These are phyloP conservation scores for Megathymus violae DNA, from an alignment of 1,140 invertebrate species.

Conservation along the genomic window DNA sequence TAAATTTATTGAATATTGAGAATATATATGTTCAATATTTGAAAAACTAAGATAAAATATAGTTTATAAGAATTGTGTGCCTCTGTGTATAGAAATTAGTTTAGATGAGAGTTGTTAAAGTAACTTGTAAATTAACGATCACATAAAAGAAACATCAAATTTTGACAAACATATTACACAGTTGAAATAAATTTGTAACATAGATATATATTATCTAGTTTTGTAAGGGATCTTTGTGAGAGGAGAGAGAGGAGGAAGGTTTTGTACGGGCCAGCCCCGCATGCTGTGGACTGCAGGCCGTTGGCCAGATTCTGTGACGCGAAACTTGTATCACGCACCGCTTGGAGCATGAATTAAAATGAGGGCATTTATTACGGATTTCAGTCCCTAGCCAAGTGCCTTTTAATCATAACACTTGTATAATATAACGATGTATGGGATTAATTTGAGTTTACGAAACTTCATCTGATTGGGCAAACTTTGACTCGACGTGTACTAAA, in stretches of 20 bases:
- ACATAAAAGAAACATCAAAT: constrained; percentile 43
- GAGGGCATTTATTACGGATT: no score
- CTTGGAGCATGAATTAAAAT: constrained; percentile 22
- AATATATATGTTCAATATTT: constrained; percentile 22
- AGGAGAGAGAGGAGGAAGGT: constrained; percentile 27
- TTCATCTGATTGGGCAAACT: no score
- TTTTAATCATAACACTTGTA: no score
- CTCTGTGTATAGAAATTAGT: constrained; percentile 74
- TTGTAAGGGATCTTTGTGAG: constrained; percentile 64
- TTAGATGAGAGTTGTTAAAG: constrained; percentile 44
- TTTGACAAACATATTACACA: constrained; percentile 49
- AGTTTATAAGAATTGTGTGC: constrained; percentile 76
- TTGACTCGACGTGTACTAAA: no score
- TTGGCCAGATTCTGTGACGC: constrained; percentile 43
- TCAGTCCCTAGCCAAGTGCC: background rate
- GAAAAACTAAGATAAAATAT: constrained; percentile 37
- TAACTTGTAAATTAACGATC: constrained; percentile 43
- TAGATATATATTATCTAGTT: constrained; percentile 65
- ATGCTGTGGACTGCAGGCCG: constrained; percentile 48
- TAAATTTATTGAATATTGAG: constrained; percentile 8
- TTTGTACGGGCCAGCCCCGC: constrained; percentile 45
- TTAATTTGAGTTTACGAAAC: no score
- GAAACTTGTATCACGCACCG: background rate
- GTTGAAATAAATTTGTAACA: constrained; percentile 53
- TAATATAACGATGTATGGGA: no score